Base-by-base conservation (phyloP, 1,140 invertebrate genomes). In the Chymomyza costata region DNA sequence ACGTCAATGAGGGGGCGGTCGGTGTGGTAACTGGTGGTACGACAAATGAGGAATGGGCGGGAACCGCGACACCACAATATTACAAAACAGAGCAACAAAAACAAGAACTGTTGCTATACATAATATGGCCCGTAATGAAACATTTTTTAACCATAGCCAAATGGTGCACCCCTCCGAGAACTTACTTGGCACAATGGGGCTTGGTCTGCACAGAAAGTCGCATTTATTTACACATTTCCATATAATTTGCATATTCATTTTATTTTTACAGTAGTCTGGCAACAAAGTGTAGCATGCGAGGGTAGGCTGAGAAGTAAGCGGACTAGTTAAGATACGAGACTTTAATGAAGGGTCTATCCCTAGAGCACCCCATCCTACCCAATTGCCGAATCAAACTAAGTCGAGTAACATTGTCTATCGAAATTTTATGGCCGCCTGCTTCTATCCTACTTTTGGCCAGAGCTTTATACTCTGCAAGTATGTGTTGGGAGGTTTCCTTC, bases 171-270 rank as follows among this genome's bases (percentile, higher is more conserved):
- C 30, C 45, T 6, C 65, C 31, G 53, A 28, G 54, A 80, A 81
- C 70, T 83, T 69, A 81, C 78, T n/a, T n/a, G n/a, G n/a, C n/a
- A n/a, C n/a, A n/a, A 25, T 25, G 21, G 21, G 8, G 21, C 8
- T 25, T 25, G 21, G 21, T 25, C 3, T 25, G 21, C 15, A 14
- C 35, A 6, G 11, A 16, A 10, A 7, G 54, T 18, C 73, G 38
- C 54, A 61, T 65, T 71, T 71, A 66, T n/a, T n/a, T n/a, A n/a
- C n/a, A n/a, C 66, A 67, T 70, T 80, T 78, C 59, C 64, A 46
- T 40, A 66, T 43, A 56, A 84, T 84, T 83, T 83, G 82, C 81
- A 84, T 84, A 83, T 83, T 81, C 60, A 31, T 16, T 28, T 56
- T 44, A 62, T 49, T 21, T 14, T 53, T 28, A 44, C 41, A 30